Percentiles rank a stretch among this genome's conserved stretches.
phyloP scores from a whole-genome alignment of 2,888 invertebrate genomes.

The Euplagia quadripunctaria region DNA sequence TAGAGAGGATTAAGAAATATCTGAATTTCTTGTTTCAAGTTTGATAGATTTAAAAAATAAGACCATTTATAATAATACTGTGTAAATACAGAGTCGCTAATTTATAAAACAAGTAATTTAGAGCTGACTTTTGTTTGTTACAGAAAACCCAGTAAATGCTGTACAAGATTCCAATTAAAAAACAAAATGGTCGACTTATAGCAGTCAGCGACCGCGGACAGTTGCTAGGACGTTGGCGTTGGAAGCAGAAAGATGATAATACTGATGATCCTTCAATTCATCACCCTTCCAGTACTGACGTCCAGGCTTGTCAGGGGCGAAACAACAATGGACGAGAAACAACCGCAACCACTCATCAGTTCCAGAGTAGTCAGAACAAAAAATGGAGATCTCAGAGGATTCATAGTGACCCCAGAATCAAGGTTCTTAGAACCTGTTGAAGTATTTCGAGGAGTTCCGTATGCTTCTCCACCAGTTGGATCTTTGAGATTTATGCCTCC shows the following conservation, averaged over 20 bases:
- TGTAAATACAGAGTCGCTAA: too few species aligned
- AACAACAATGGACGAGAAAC: slow-evolving; percentile 84
- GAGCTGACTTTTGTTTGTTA: slow-evolving; percentile 62
- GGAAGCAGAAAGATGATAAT: slow-evolving; percentile 82
- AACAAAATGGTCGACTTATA: slow-evolving; percentile 83
- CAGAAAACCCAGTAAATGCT: slow-evolving; percentile 79
- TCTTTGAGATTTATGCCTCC: slow-evolving; percentile 98
- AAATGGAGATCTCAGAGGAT: slow-evolving; percentile 95
- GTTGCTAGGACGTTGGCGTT: slow-evolving; percentile 72
- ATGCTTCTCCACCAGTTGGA: slow-evolving; percentile 96
- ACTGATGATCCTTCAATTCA: slow-evolving; percentile 79
- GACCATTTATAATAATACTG: too few species aligned
- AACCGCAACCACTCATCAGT: slow-evolving; percentile 87
- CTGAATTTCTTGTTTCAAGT: background rate
- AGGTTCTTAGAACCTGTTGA: slow-evolving; percentile 96
- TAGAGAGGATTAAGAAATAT: background rate
- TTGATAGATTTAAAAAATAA: background rate
- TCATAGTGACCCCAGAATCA: slow-evolving; percentile 93
- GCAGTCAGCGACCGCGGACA: slow-evolving; percentile 69
- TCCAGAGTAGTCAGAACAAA: slow-evolving; percentile 95
- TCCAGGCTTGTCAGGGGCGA: slow-evolving; percentile 80
- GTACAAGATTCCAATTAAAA: slow-evolving; percentile 57
- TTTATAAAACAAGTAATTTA: background rate
- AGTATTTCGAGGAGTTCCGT: slow-evolving; percentile 97
- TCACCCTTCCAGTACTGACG: slow-evolving; percentile 84